phyloP scores from a whole-genome alignment of 2,888 invertebrate species.

The Drosophila diplacantha region DNA sequence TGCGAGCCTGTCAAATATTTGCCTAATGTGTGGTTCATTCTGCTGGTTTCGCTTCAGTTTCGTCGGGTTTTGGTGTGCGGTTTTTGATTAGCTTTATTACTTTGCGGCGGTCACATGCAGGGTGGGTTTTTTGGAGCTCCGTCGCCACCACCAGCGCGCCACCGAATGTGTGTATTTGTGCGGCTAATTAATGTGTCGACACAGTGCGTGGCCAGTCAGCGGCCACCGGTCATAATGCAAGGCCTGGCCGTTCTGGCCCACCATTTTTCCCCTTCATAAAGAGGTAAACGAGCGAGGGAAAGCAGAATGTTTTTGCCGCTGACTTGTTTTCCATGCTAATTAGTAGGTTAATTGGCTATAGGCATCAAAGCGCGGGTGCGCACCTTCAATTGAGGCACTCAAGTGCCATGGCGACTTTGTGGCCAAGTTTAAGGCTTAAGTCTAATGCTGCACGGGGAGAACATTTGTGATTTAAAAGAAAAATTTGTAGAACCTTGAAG shows the following conservation, averaged over 20 bases:
- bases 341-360: slow-evolving; percentile 71
- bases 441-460: slow-evolving; percentile 29
- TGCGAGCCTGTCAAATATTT: slow-evolving; percentile 63
- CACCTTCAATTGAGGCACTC: slow-evolving; percentile 22
- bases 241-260: slow-evolving; percentile 6
- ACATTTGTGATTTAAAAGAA: background rate
- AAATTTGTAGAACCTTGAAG: background rate
- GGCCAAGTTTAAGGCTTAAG: slow-evolving; percentile 46
- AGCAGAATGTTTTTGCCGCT: slow-evolving; percentile 44
- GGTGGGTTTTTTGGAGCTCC: slow-evolving; percentile 3
- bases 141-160: too few species aligned
- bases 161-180: slow-evolving; percentile 22
- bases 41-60: slow-evolving; percentile 43
- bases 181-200: slow-evolving; percentile 67
- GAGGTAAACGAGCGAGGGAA: background rate
- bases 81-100: slow-evolving; percentile 73
- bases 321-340: slow-evolving; percentile 66
- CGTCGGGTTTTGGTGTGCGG: slow-evolving; percentile 48
- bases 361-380: slow-evolving; percentile 36
- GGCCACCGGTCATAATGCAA: slow-evolving; percentile 38
- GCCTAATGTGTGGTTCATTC: slow-evolving; percentile 66
- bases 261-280: slow-evolving; percentile 45
- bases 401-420: slow-evolving; percentile 30
- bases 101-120: slow-evolving; percentile 49
- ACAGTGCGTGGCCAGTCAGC: slow-evolving; percentile 43